Percentiles rank a stretch among this genome's conserved stretches.
These are phyloP conservation scores for Leptestheria dahalacensis DNA, from an alignment of 1,140 invertebrate genomes.

Conservation along the genomic window DNA sequence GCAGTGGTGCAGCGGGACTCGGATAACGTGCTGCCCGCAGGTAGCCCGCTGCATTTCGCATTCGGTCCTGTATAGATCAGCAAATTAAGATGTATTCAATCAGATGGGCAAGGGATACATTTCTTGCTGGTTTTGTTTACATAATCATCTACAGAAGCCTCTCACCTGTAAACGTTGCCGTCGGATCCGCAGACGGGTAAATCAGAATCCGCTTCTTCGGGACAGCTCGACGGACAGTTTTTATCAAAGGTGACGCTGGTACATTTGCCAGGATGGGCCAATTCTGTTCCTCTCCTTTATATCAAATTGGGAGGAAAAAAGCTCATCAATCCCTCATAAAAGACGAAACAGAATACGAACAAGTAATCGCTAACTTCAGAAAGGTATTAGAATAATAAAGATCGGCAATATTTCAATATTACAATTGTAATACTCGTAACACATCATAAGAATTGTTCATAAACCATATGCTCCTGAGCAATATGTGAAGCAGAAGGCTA, in stretches of 20 bases:
- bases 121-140: no score
- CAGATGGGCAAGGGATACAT: not conserved
- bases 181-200: slow-evolving; percentile 74
- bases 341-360: no score
- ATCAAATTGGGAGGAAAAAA: slow-evolving; percentile 5
- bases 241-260: slow-evolving; percentile 46
- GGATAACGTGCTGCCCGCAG: slow-evolving; percentile 66
- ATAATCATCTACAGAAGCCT: no score
- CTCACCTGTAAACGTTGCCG: slow-evolving; percentile 75
- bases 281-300: slow-evolving; percentile 57
- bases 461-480: no score
- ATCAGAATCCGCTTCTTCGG: slow-evolving; percentile 41
- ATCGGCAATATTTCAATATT: no score
- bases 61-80: slow-evolving; percentile 43
- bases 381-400: no score
- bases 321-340: no score
- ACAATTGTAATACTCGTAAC: no score
- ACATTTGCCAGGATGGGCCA: slow-evolving; percentile 72
- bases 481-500: no score
- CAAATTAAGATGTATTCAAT: not conserved
- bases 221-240: slow-evolving; percentile 53
- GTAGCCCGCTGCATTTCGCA: slow-evolving; percentile 73
- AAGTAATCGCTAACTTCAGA: no score
- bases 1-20: slow-evolving; percentile 61
- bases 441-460: no score